Evolutionary conservation across 2,797 vertebrate species (phyloP), one percentile per base, ranked within the genome.

Genomic region (Amblyopsis hoosieri): DNA sequence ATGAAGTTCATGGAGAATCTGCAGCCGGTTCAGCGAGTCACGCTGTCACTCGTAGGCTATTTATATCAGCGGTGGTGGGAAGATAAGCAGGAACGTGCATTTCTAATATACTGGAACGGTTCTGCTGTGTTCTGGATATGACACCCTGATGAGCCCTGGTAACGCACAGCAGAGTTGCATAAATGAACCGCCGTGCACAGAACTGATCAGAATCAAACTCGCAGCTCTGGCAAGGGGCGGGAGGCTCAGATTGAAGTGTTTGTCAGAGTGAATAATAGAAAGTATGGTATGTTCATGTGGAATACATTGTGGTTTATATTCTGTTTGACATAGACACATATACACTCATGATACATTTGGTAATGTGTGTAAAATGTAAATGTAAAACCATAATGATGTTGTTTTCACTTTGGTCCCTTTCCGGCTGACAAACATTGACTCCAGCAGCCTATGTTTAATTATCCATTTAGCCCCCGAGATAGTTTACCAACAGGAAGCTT

Each of bases 401-500:
- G 52, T 57, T 57, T n/a, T 14, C 2, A n/a, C 48, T 45, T n/a
- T 13, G 9, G 1, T 50, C 13, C 2, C 45, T n/a, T 17, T 46
- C 23, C 42, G 9, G 47, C 54, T 67, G 52, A 19, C 61, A 69
- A 8, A 2, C 58, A 56, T 45, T 33, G 17, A 37, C 48, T 48
- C 54, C 4, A 70, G 29, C 12, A n/a, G 50, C 67, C 45, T 56
- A 75, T 66, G 55, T 72, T 75, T 83, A 89, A 87, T 91, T 85
- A 84, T 66, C 70, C 68, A 63, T 64, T 84, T 91, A 88, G 87
- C 82, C 82, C 82, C 76, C 56, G 74, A 78, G 82, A 85, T 82
- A 89, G 87, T 89, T 91, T 90, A 88, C 86, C 83, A 85, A 89
- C 89, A 91, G 89, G 88, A 91, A 87, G 69, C 67, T 78, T 80